Conservation (phyloP, 2,797 vertebrate genomes). For the Malurus splendens region DNA sequence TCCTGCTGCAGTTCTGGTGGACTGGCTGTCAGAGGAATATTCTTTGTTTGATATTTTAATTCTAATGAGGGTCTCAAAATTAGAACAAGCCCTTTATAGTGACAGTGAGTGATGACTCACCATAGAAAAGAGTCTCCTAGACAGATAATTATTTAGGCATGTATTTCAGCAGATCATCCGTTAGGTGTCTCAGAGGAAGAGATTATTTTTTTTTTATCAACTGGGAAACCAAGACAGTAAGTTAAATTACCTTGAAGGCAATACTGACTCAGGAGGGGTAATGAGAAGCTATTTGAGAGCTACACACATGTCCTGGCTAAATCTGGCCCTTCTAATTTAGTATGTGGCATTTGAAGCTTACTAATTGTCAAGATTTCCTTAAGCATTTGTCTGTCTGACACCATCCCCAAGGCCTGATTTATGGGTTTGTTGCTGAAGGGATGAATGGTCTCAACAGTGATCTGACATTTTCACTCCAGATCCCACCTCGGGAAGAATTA, state of each 20-base stretch:
- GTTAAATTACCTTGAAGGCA: conserved; percentile 45
- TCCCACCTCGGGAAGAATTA: neutral
- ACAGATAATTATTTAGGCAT: conserved; percentile 56
- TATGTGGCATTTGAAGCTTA: neutral
- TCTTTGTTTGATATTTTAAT: conserved; percentile 33
- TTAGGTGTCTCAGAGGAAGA: conserved; percentile 50
- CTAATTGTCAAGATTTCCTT: neutral
- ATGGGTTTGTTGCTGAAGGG: neutral
- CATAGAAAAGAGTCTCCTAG: conserved; percentile 12
- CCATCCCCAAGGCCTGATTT: neutral
- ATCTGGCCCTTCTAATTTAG: neutral
- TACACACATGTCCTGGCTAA: neutral
- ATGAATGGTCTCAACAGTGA: neutral
- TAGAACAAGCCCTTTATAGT: conserved; percentile 43
- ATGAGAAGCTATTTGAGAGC: neutral
- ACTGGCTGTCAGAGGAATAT: neutral
- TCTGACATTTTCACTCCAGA: neutral
- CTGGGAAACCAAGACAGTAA: conserved; percentile 13
- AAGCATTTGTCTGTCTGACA: neutral
- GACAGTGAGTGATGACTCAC: conserved; percentile 58
- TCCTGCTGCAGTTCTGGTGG: neutral
- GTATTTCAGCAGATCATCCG: conserved; percentile 51
- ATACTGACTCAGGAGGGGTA: neutral
- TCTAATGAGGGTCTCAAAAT: conserved; percentile 52
- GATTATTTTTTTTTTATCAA: conserved; percentile 46